A percentile compares a stretch with the other conserved stretches of the same genome.
phyloP scores from a whole-genome alignment of 2,797 vertebrate genomes.

The Spheniscus humboldti region DNA sequence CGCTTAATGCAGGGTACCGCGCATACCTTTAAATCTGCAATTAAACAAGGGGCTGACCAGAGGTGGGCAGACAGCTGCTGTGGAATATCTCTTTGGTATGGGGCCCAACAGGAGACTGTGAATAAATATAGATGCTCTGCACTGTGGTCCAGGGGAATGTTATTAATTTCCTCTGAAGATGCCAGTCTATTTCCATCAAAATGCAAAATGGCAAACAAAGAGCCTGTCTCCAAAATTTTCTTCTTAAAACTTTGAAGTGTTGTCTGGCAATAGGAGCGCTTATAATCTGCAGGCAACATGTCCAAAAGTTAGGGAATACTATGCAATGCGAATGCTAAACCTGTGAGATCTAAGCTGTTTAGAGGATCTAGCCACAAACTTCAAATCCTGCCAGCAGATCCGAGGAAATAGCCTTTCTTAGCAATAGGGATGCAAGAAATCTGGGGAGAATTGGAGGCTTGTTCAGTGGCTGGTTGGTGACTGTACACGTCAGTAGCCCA shows the following conservation, averaged over 20 bases:
- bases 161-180: neutral
- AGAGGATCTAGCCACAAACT: neutral
- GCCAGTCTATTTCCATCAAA: neutral
- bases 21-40: neutral
- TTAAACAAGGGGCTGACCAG: neutral
- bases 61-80: neutral
- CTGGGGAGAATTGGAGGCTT: neutral
- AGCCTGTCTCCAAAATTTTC: neutral
- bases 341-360: neutral
- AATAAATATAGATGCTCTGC: neutral
- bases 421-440: neutral
- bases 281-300: neutral
- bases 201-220: neutral
- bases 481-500: neutral
- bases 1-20: neutral
- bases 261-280: neutral
- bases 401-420: neutral
- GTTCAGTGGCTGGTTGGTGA: neutral
- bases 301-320: neutral
- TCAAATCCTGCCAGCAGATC: neutral
- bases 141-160: neutral
- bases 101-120: neutral
- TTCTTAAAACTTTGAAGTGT: neutral
- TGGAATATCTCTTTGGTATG: neutral
- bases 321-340: neutral